Conservation (phyloP, 2,113 vertebrate genomes). For the Sebastes fasciatus region DNA sequence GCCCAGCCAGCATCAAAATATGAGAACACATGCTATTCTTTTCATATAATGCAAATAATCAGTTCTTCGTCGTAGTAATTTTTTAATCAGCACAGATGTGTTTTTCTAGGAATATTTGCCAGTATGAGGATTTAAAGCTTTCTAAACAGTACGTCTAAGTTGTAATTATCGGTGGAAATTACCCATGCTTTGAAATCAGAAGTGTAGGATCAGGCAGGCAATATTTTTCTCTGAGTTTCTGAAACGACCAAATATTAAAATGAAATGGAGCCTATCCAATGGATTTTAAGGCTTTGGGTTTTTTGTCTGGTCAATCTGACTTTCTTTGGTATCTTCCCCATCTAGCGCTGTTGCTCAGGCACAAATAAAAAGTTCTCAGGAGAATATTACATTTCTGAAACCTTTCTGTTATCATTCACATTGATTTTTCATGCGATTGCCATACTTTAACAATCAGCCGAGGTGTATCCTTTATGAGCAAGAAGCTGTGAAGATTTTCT, state of each 20-base stretch:
- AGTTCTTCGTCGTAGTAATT: constrained; percentile 13
- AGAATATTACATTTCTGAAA: neutral
- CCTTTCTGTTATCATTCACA: constrained; percentile 4
- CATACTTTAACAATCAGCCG: neutral
- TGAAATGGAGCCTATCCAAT: neutral
- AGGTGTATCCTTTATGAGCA: neutral
- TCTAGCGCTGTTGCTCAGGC: neutral
- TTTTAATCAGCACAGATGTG: neutral
- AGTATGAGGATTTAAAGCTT: constrained; percentile 14
- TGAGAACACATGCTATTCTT: neutral
- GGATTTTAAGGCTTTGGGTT: neutral
- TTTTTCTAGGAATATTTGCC: constrained; percentile 35
- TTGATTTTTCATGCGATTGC: constrained; percentile 26
- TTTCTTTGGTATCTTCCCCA: neutral
- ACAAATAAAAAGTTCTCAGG: neutral
- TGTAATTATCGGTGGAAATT: constrained; percentile 24
- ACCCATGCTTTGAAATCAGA: constrained; percentile 47
- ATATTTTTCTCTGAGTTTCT: constrained; percentile 17
- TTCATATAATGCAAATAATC: constrained; percentile 1
- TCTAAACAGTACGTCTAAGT: constrained; percentile 6
- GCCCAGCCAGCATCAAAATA: neutral
- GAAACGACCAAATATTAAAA: neutral
- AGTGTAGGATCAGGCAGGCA: constrained; percentile 5
- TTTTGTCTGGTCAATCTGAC: neutral
- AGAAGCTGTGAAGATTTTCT: neutral